Base-by-base conservation (phyloP, 2,888 invertebrate species). In the Sericinus montela region DNA sequence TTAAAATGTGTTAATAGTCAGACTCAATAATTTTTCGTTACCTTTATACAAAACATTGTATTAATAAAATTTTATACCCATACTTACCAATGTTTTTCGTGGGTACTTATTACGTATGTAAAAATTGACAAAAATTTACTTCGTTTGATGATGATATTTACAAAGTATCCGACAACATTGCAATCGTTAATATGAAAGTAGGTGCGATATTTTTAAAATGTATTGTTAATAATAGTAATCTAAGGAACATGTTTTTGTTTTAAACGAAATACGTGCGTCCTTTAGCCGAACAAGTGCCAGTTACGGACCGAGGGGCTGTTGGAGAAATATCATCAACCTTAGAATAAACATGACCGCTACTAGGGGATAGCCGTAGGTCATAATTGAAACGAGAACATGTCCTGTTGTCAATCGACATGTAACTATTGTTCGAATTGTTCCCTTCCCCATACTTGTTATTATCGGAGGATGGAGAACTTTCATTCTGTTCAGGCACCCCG, bases 341-440 rank as follows among this genome's bases (percentile, higher is more conserved):
- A 67, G 88, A 88, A 73, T 88, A 88, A 63, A 87, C 86, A 79
- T 88, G 88, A 79, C 88, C 87, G 66, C 75, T 86, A 70, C 80
- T 82, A 58, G 88, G 88, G 68, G 88, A 86, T 52, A 84, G 78
- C 86, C 86, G 72, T 63, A 87, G 80, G 86, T 88, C 88, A 82
- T 87, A 87, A 88, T 88, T 88, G 87, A 87, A 86, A 71, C 88
- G 86, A 68, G 87, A 79, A 81, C 87, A 87, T 70, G 78, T 77
- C 67, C 83, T 83, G 72, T 87, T 86, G 70, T 92, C 92, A 63
- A 92, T 92, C 57, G 92, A 92, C 79, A 92, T 91, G 80, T 92
- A 92, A 84, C 92, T 92, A 78, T 92, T 92, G 78, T 92, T 92
- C 67, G 91, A 85, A 71, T 91, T 90, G 67, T 92, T 90, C 63